A percentile compares a stretch with the other conserved stretches of the same genome.
Evolutionary conservation across 2,888 invertebrate genomes (phyloP).

Genomic region (Epistrophe eligans): DNA sequence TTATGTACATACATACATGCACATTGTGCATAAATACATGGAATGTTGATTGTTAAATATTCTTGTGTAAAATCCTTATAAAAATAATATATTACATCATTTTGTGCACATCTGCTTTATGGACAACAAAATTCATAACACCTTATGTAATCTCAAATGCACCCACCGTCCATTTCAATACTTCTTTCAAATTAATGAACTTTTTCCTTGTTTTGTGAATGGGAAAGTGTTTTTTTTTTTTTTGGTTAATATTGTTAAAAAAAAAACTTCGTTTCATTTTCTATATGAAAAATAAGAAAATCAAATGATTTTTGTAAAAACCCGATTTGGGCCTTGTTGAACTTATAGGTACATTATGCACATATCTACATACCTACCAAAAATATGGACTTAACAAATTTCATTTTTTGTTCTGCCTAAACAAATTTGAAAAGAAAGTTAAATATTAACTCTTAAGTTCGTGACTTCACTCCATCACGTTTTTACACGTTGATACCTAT

Average conservation of each 20-base stretch:
- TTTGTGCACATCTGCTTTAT: slow-evolving; percentile 3
- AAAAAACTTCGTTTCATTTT: too few relatives aligned
- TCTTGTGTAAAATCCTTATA: not conserved
- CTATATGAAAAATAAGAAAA: too few relatives aligned
- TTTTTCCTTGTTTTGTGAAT: too few relatives aligned
- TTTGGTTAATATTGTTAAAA: too few relatives aligned
- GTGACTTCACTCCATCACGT: slow-evolving; percentile 22
- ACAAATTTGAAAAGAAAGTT: not conserved
- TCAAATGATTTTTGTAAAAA: too few relatives aligned
- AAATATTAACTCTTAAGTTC: not conserved
- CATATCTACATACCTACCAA: too few relatives aligned
- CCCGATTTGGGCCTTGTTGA: not conserved
- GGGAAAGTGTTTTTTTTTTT: too few relatives aligned
- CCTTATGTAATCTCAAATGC: too few relatives aligned
- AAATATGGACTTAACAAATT: not conserved
- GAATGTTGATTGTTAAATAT: not conserved
- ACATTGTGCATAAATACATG: too few relatives aligned
- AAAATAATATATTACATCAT: slow-evolving; percentile 4
- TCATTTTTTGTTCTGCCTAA: not conserved
- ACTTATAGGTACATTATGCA: too few relatives aligned
- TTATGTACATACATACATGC: not conserved
- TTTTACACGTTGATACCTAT: not conserved
- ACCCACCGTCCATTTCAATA: too few relatives aligned
- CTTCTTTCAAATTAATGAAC: too few relatives aligned
- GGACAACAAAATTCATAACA: not conserved